phyloP scores from a whole-genome alignment of 2,797 vertebrate genomes.

The Anniella stebbinsi region DNA sequence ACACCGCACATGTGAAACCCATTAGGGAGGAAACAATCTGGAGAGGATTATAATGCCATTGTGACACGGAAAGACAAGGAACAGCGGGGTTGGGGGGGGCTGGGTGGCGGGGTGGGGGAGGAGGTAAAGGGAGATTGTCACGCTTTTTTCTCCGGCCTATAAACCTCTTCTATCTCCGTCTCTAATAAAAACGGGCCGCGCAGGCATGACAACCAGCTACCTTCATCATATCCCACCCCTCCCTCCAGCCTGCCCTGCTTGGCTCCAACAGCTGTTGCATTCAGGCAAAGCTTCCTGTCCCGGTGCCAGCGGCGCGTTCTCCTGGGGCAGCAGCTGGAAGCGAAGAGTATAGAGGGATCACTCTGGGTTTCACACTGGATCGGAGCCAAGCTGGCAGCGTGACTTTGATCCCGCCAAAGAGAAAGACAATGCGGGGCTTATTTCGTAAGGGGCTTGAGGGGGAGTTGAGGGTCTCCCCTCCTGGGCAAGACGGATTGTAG shows the following conservation, averaged over 20 bases:
- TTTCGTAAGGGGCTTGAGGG: neutral
- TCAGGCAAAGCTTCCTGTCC: constrained; percentile 71
- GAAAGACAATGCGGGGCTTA: neutral
- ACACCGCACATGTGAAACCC: constrained; percentile 65
- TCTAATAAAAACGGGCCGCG: constrained; percentile 48
- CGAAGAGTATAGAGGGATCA: neutral
- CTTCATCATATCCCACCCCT: constrained; percentile 3
- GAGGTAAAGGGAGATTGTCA: constrained; percentile 32
- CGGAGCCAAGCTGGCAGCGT: constrained; percentile 16
- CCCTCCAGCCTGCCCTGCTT: neutral
- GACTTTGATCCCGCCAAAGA: constrained; percentile 36
- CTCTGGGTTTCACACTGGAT: constrained; percentile 34
- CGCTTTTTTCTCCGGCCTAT: constrained; percentile 52
- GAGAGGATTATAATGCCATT: constrained; percentile 65
- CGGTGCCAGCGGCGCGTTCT: constrained; percentile 55
- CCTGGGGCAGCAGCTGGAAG: constrained; percentile 69
- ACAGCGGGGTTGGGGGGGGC: constrained; percentile 17
- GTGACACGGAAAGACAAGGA: constrained; percentile 51
- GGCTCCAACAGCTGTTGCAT: constrained; percentile 76
- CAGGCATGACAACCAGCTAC: constrained; percentile 52
- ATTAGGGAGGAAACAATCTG: constrained; percentile 67
- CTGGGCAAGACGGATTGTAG: neutral
- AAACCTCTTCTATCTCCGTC: constrained; percentile 23
- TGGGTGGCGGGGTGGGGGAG: constrained; percentile 36
- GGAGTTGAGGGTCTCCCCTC: neutral